Conservation (phyloP, 2,113 vertebrate genomes). For the Rattus rattus region DNA sequence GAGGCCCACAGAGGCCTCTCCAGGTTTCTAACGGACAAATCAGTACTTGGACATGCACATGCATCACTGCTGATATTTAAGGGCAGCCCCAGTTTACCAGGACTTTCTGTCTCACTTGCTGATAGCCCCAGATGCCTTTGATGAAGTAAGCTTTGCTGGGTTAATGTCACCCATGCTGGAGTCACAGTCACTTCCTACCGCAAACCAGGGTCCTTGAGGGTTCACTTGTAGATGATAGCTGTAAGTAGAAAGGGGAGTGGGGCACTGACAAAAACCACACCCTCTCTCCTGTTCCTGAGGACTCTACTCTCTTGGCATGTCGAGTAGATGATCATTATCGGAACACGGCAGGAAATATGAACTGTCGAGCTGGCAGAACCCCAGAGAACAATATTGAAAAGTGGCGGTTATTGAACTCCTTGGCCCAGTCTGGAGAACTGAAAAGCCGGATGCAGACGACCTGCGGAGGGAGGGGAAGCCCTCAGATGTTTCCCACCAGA, state of each 20-base stretch:
- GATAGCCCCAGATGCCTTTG: neutral
- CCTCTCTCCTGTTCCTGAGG: neutral
- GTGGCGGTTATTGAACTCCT: neutral
- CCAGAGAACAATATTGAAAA: neutral
- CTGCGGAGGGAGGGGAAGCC: rapidly evolving
- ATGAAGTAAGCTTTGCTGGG: neutral
- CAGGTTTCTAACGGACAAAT: neutral
- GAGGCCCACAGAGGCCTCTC: rapidly evolving
- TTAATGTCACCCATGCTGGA: rapidly evolving
- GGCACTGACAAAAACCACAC: neutral
- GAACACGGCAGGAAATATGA: neutral
- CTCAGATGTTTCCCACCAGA: neutral
- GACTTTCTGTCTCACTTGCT: neutral
- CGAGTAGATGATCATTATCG: neutral
- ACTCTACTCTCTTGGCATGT: neutral
- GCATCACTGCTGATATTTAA: rapidly evolving
- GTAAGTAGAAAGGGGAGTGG: neutral
- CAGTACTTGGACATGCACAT: neutral
- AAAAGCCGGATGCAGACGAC: neutral
- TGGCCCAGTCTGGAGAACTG: neutral
- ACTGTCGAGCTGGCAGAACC: neutral
- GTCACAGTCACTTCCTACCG: neutral
- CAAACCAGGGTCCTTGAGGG: rapidly evolving
- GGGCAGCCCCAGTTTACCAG: no score
- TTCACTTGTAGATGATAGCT: neutral